Conservation (phyloP, 2,888 invertebrate genomes). For the Caenorhabditis zanzibari region DNA sequence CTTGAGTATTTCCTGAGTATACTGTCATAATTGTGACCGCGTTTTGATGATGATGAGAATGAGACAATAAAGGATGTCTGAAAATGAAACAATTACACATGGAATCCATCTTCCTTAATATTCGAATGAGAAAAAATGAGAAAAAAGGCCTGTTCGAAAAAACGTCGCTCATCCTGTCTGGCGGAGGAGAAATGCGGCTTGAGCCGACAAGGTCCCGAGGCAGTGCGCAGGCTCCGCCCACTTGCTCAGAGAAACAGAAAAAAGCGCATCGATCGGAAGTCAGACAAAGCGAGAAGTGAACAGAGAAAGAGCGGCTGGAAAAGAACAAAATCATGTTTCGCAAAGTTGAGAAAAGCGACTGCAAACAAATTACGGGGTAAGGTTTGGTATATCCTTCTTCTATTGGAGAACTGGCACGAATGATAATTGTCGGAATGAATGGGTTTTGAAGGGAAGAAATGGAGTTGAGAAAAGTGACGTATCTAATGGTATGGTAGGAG, state of each 20-base stretch:
- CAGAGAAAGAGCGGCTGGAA: background rate
- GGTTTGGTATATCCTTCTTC: background rate
- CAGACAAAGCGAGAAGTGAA: background rate
- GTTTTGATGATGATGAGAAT: too few species aligned
- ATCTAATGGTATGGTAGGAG: slow-evolving; percentile 5
- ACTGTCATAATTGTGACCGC: too few species aligned
- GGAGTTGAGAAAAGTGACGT: background rate
- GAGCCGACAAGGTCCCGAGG: background rate
- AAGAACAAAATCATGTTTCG: background rate
- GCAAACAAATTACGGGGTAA: background rate
- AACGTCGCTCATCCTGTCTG: background rate
- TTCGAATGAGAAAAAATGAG: too few species aligned
- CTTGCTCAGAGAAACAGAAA: background rate
- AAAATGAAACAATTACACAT: too few species aligned
- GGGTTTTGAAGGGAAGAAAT: background rate
- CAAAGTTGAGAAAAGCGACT: background rate
- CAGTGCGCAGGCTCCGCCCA: slow-evolving; percentile 5
- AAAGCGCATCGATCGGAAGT: background rate
- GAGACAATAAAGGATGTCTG: too few species aligned
- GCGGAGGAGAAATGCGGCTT: background rate
- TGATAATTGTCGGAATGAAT: background rate
- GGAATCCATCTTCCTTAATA: too few species aligned
- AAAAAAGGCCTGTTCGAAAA: background rate
- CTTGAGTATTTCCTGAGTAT: too few species aligned
- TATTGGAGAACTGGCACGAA: background rate